Conservation (phyloP, 2,113 vertebrate species). For the Pandion haliaetus region DNA sequence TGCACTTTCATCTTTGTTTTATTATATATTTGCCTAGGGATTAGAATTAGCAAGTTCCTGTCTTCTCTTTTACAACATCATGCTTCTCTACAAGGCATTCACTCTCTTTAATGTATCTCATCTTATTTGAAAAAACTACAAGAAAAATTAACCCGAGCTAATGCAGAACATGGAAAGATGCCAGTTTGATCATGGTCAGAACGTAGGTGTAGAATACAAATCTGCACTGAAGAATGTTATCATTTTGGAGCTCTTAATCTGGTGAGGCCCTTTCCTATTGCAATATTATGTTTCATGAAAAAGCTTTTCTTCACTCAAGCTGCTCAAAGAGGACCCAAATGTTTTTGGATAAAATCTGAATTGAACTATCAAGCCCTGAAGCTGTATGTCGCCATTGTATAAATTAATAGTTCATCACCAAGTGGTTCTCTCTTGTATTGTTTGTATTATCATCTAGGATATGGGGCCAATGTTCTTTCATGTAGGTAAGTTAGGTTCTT, state of each 20-base stretch:
- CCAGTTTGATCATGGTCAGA: not conserved
- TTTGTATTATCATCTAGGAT: not conserved
- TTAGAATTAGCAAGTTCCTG: not conserved
- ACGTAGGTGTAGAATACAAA: not conserved
- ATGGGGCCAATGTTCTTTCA: not conserved
- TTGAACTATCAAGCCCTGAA: not conserved
- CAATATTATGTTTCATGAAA: not conserved
- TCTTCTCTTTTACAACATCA: not conserved
- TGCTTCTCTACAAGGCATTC: not conserved
- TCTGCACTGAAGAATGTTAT: not conserved
- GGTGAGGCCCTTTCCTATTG: not conserved
- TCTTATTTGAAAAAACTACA: not conserved
- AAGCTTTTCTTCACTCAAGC: not conserved
- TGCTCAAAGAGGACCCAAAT: not conserved
- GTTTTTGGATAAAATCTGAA: not conserved
- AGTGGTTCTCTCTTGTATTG: not conserved
- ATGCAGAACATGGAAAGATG: not conserved
- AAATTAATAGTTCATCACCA: not conserved
- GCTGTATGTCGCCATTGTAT: not conserved
- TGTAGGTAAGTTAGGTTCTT: not conserved
- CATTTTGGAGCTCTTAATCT: not conserved
- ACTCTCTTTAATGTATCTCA: not conserved
- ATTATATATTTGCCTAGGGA: not conserved
- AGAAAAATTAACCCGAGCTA: not conserved
- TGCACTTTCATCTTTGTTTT: slow-evolving; percentile 26